A percentile compares a stretch with the other conserved stretches of the same genome.
Conservation (phyloP, 2,797 vertebrate species). For the Cossypha polioptera region DNA sequence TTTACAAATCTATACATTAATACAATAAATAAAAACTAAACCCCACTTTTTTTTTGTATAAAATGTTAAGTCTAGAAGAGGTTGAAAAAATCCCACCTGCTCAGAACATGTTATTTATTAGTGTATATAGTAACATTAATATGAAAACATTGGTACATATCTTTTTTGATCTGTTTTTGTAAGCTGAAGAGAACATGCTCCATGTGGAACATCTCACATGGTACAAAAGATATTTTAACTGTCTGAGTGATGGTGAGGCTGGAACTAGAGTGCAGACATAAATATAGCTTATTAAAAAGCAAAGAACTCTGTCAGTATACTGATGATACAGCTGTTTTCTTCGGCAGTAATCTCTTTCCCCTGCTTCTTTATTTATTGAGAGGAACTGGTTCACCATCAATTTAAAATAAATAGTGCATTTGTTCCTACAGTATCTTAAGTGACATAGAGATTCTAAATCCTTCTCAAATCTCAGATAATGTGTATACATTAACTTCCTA, state of each 20-base stretch:
- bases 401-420: neutral
- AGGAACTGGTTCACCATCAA: neutral
- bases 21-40: neutral
- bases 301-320: neutral
- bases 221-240: neutral
- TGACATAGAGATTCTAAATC: neutral
- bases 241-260: neutral
- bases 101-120: neutral
- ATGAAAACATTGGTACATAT: neutral
- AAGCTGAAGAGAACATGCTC: neutral
- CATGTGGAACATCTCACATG: neutral
- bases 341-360: neutral
- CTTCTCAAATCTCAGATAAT: neutral
- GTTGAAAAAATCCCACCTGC: neutral
- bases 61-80: neutral
- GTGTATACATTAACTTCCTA: neutral
- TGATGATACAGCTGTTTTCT: neutral
- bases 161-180: neutral
- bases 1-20: neutral
- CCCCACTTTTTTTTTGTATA: fast-evolving
- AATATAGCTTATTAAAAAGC: neutral
- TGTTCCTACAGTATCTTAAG: neutral
- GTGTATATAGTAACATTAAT: neutral
- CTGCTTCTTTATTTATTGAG: neutral
- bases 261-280: neutral